Conservation (phyloP, 2,113 vertebrate species). For the Neogale vison region DNA sequence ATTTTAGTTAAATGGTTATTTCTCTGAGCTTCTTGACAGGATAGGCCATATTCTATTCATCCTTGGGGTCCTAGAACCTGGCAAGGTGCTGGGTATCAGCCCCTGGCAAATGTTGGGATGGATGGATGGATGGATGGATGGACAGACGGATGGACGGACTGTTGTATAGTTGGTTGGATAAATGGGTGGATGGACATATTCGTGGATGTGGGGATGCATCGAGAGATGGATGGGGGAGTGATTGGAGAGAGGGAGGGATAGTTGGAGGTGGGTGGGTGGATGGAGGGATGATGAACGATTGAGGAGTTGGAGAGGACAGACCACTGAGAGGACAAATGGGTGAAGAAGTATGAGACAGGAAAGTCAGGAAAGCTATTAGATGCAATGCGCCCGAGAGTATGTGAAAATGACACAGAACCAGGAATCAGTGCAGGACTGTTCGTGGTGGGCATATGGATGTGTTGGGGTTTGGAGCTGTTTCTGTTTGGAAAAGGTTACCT, state of each 20-base stretch:
- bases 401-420: neutral
- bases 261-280: neutral
- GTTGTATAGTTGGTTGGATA: neutral
- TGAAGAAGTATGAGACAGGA: neutral
- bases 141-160: neutral
- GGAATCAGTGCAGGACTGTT: neutral
- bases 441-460: fast-evolving
- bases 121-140: neutral
- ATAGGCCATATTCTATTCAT: fast-evolving
- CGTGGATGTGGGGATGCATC: neutral
- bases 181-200: neutral
- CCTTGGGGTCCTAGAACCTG: neutral
- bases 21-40: neutral
- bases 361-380: neutral
- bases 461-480: neutral
- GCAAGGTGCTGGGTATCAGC: too few species aligned
- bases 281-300: neutral
- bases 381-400: fast-evolving
- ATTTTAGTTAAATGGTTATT: neutral
- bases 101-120: neutral
- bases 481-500: neutral
- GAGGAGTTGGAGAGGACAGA: neutral
- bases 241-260: neutral
- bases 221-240: neutral
- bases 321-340: too few species aligned